Evolutionary conservation across 2,888 invertebrate species (phyloP).

Genomic region (Dasysyrphus albostriatus): DNA sequence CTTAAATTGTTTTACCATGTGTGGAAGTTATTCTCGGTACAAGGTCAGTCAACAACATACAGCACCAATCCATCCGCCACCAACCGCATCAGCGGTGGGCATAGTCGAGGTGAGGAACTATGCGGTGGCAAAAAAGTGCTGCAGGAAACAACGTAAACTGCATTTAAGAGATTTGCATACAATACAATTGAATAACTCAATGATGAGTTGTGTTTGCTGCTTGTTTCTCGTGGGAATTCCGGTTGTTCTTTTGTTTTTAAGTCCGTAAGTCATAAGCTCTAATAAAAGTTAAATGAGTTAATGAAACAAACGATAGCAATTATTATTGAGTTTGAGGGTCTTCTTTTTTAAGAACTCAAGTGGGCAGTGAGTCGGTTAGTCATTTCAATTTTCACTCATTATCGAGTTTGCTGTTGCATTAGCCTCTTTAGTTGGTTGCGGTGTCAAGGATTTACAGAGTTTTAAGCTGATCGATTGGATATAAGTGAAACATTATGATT

Average conservation of each 20-base stretch:
- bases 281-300: constrained; percentile 38
- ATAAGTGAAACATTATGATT: constrained; percentile 7
- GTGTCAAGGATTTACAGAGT: constrained; percentile 26
- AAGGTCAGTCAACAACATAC: constrained; percentile 54
- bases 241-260: constrained; percentile 16
- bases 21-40: constrained; percentile 54
- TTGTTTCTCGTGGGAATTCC: constrained; percentile 41
- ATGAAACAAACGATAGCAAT: constrained; percentile 20
- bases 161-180: constrained; percentile 45
- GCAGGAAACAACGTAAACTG: constrained; percentile 31
- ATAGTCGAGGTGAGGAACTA: background rate
- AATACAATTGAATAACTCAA: constrained; percentile 24
- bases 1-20: constrained; percentile 48
- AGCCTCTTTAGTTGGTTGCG: constrained; percentile 27
- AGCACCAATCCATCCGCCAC: constrained; percentile 20
- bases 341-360: background rate
- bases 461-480: background rate
- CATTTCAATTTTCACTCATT: background rate
- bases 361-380: background rate
- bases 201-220: constrained; percentile 39
- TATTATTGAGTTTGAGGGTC: constrained; percentile 4
- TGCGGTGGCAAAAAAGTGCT: background rate
- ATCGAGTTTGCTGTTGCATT: constrained; percentile 1
- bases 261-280: background rate
- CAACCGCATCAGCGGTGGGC: background rate